Percentiles rank a stretch among this genome's conserved stretches.
These are phyloP conservation scores for Zygaena filipendulae DNA, from an alignment of 2,888 invertebrate species.

Conservation along the genomic window DNA sequence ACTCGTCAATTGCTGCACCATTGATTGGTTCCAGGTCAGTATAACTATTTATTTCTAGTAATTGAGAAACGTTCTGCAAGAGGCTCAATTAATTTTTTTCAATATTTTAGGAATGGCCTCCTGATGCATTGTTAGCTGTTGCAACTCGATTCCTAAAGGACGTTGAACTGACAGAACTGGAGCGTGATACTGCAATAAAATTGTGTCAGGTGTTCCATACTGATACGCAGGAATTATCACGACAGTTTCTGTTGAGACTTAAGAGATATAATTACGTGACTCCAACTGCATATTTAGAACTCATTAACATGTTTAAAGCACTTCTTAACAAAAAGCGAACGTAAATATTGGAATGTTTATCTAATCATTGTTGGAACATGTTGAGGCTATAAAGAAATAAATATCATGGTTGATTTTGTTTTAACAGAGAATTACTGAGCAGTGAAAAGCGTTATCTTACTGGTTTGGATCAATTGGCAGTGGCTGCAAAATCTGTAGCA, in stretches of 20 bases:
- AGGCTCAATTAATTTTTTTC: neutral
- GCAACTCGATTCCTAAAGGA: conserved; percentile 84
- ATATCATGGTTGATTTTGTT: too few species aligned
- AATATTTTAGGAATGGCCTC: conserved; percentile 82
- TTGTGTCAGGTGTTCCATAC: conserved; percentile 93
- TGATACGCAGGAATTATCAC: conserved; percentile 79
- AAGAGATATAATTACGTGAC: conserved; percentile 90
- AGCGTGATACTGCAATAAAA: conserved; percentile 82
- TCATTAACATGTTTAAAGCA: conserved; percentile 90
- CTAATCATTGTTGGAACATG: too few species aligned
- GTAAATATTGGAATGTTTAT: neutral
- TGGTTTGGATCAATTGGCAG: conserved; percentile 87
- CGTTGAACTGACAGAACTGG: conserved; percentile 79
- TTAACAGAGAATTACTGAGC: conserved; percentile 71
- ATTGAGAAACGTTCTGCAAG: neutral
- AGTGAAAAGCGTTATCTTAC: conserved; percentile 83
- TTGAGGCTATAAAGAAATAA: too few species aligned
- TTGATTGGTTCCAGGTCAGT: conserved; percentile 90
- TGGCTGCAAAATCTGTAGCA: conserved; percentile 82
- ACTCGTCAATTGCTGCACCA: conserved; percentile 94
- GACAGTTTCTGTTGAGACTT: conserved; percentile 69
- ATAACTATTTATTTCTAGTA: neutral
- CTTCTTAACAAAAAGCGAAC: conserved; percentile 77
- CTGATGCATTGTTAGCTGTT: conserved; percentile 90
- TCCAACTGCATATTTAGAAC: conserved; percentile 91